Conservation (phyloP, 2,113 vertebrate genomes). For the Gnathonemus longibarbis region DNA sequence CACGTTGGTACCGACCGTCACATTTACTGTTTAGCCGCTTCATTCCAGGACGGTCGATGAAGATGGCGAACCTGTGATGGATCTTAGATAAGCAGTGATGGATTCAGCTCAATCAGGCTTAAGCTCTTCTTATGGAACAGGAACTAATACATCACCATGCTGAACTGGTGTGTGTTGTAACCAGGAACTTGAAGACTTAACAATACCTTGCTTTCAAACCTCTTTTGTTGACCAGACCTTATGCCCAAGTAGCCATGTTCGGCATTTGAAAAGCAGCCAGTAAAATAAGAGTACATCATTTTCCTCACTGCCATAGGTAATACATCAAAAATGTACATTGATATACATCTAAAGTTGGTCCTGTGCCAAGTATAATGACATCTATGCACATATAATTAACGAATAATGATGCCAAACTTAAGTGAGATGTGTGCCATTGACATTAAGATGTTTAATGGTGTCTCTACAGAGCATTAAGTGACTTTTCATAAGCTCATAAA, state of each 20-base stretch:
- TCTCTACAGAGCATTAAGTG: not conserved
- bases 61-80: not conserved
- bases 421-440: not conserved
- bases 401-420: not conserved
- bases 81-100: not conserved
- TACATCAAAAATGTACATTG: not conserved
- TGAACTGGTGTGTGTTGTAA: not conserved
- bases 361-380: not conserved
- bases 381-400: not conserved
- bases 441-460: conserved; percentile 9
- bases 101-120: not conserved
- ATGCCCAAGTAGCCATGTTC: not conserved
- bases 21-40: not conserved
- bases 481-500: conserved; percentile 6
- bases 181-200: not conserved
- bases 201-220: not conserved
- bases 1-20: not conserved
- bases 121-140: not conserved
- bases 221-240: not conserved
- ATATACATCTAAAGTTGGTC: not conserved
- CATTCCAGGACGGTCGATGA: not conserved
- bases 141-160: not conserved
- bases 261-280: not conserved
- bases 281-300: not conserved
- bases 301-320: not conserved